These are phyloP conservation scores for Drosophila cyrtoloma DNA, from an alignment of 2,888 invertebrate species.

Conservation along the genomic window DNA sequence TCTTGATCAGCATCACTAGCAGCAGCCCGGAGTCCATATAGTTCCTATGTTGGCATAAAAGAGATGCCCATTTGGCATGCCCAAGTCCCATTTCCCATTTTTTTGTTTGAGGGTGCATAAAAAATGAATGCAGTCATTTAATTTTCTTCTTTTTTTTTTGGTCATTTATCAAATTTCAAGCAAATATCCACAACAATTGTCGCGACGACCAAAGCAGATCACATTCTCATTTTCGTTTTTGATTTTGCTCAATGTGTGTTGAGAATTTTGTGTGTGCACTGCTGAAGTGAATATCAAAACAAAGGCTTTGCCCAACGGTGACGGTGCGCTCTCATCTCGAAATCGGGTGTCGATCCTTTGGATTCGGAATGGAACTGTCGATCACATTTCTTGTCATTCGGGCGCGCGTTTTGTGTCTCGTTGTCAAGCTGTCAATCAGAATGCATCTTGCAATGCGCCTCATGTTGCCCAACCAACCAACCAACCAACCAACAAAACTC, in stretches of 20 bases:
- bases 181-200: conserved; percentile 52
- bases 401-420: conserved; percentile 71
- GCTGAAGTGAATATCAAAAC: conserved; percentile 77
- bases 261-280: conserved; percentile 28
- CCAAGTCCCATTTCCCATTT: background rate
- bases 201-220: conserved; percentile 68
- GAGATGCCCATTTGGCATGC: background rate
- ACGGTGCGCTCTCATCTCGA: conserved; percentile 45
- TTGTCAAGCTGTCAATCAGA: conserved; percentile 72
- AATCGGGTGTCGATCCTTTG: conserved; percentile 21
- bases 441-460: conserved; percentile 54
- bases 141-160: conserved; percentile 26
- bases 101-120: conserved; percentile 6
- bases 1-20: background rate
- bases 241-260: conserved; percentile 7
- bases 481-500: conserved; percentile 4
- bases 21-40: background rate
- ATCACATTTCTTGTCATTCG: conserved; percentile 48
- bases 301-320: conserved; percentile 51
- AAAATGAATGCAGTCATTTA: conserved; percentile 15
- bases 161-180: conserved; percentile 81
- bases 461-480: conserved; percentile 41
- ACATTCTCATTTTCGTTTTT: conserved; percentile 41
- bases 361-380: conserved; percentile 16
- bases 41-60: background rate